Base-by-base conservation (phyloP, 30 jellyfish, hydroid and myxozoan genomes). In the Aurelia sp. region DNA sequence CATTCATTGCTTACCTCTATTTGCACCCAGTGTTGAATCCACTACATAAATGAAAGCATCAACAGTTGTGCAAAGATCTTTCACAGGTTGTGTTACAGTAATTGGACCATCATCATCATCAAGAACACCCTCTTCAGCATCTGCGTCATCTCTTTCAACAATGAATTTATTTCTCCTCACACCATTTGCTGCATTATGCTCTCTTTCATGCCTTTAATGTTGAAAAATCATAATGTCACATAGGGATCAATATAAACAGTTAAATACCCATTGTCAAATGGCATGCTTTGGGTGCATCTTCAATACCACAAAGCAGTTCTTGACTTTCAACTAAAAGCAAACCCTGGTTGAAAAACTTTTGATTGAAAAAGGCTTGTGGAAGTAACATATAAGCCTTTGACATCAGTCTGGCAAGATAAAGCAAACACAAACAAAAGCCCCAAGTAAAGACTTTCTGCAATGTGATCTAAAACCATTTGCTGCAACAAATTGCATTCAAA, bases 41-140 rank as follows among this genome's bases (percentile, higher is more conserved):
- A 95, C 94, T 4, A 95, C 96, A 70, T 84, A 90, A 3, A 95
- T 81, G 63, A 95, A 95, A 22, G 97, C 99, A 87, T 95, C 99
- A 38, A 95, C 94, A 51, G 96, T 90, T 20, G 93, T 35, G 74
- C 99, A 95, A 3, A 95, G 90, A 35, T 95, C 97, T 79, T 69
- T 85, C 18, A 90, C 98, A 4, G 98, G 98, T 72, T 95, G 98
- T 17, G 97, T 82, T 24, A 94, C 76, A 18, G 90, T 63, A 53
- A 90, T 41, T 44, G 70, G 41, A 8, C 38, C 55, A 63, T 64
- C 76, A 50, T 69, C 89, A 18, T 41, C 82, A n/a, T 70, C 93
- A 70, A 44, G 61, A 20, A 50, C 50, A 17, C 69, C 64, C 30
- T 63, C 81, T 55, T 72, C 91, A 0, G 47, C 81, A 72, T 78